Evolutionary conservation across 2,888 invertebrate species (phyloP), one percentile per base, ranked within the genome.

Genomic region (Epirrhoe alternata): DNA sequence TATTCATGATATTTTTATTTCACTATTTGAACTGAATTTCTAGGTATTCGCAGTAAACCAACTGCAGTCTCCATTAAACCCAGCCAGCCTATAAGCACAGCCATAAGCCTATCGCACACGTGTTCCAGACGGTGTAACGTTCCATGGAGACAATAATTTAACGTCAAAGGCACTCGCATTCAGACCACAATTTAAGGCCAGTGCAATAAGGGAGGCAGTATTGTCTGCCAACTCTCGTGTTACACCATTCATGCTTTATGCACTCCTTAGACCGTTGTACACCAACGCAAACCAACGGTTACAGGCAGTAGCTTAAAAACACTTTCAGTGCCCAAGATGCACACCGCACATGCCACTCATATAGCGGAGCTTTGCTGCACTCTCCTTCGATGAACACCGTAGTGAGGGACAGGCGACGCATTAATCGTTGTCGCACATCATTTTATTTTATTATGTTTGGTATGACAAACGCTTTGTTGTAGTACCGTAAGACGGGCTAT

Each of bases 181-280:
- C 89, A 90, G 90, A 91, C 92, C 92, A 88, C 92, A 89, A 93
- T 92, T 92, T 93, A 93, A 91, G 91, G 88, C 88, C 91, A 82
- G 82, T 87, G 92, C 89, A 89, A 91, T 92, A 93, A 91, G 89
- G 90, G 89, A 88, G 86, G 85, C 85, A 79, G 86, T 86, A 89
- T 91, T 89, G 88, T 90, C 86, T 86, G 86, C 83, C 78, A 81
- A 81, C 85, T 86, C 87, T 92, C 87, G 83, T 81, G 89, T 90
- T 92, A 90, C 81, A 83, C 86, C 82, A 85, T 90, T 86, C 85
- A 86, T 84, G 85, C 84, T 85, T 88, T 88, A 87, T 83, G 81
- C 78, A 74, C 75, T 79, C 82, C 76, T 68, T 52, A 12, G 38
- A 10, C n/a, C 47, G 10, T 30, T n/a, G 55, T 56, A n/a, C 51